phyloP scores from a whole-genome alignment of 2,797 vertebrate genomes.

The Thamnophis elegans region DNA sequence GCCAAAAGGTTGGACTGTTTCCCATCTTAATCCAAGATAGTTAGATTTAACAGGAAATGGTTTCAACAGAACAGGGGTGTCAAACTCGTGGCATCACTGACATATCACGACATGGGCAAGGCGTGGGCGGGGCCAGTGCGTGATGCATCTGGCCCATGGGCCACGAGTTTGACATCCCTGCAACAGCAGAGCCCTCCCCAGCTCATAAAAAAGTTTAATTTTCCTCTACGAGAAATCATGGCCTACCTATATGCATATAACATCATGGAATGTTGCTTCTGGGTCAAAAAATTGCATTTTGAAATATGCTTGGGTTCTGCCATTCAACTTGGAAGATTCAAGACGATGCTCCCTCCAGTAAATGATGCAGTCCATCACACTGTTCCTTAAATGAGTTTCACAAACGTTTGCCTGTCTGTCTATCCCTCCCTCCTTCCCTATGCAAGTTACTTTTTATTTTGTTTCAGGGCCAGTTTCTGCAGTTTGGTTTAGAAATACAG shows the following conservation, averaged over 20 bases:
- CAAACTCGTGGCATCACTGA: no score
- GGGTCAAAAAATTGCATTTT: neutral
- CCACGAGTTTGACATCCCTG: no score
- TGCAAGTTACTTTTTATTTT: neutral
- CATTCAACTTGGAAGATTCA: neutral
- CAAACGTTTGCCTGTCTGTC: neutral
- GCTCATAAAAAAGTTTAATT: neutral
- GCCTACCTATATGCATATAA: neutral
- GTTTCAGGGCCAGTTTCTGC: neutral
- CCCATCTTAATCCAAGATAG: neutral
- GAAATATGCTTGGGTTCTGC: neutral
- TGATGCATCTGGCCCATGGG: no score
- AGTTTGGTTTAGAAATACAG: neutral
- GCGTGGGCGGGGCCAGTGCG: no score
- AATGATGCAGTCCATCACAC: no score
- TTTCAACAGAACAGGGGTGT: neutral
- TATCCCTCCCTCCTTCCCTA: no score
- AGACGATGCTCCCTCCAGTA: neutral
- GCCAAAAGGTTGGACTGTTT: neutral
- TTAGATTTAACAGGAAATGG: neutral
- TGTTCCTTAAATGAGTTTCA: neutral
- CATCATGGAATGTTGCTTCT: neutral
- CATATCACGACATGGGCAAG: no score
- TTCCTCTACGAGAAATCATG: neutral
- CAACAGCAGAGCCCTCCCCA: neutral